Evolutionary conservation across 2,797 vertebrate species (phyloP).

Genomic region (Benthosema pterotum): DNA sequence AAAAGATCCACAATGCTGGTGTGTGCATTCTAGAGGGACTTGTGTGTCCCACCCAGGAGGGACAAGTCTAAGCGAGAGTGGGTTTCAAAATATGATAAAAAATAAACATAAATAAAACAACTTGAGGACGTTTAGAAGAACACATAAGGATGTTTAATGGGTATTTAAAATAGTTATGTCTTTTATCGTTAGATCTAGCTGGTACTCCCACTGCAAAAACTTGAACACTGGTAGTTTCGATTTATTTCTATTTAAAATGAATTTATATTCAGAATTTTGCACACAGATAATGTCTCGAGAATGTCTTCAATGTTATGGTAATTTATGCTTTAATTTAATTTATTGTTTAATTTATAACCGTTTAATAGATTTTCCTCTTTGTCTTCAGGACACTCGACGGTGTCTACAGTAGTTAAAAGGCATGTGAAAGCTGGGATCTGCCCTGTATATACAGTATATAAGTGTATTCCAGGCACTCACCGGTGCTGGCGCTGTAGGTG

Average conservation of each 20-base stretch:
- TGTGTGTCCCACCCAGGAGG: slow-evolving; percentile 12
- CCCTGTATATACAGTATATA: neutral
- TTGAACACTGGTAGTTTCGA: too few species aligned
- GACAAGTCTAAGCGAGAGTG: slow-evolving; percentile 9
- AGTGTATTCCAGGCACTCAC: slow-evolving; percentile 79
- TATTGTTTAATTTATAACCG: too few species aligned
- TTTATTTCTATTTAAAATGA: too few species aligned
- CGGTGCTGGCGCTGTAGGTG: slow-evolving; percentile 91
- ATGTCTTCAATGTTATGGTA: neutral
- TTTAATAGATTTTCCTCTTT: too few species aligned
- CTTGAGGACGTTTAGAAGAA: neutral
- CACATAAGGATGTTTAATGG: neutral
- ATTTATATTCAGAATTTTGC: too few species aligned
- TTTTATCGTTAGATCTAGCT: too few species aligned
- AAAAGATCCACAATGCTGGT: slow-evolving; percentile 59
- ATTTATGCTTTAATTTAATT: neutral
- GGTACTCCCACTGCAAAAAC: too few species aligned
- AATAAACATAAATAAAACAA: slow-evolving; percentile 8
- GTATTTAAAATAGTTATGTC: neutral
- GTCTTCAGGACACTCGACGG: too few species aligned
- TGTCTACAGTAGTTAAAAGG: too few species aligned
- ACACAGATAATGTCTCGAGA: too few species aligned
- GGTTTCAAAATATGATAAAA: slow-evolving; percentile 1
- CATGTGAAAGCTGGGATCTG: too few species aligned
- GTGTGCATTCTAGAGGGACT: slow-evolving; percentile 32